Base-by-base conservation (phyloP, 2,113 vertebrate genomes). In the Pterocles orientalis region DNA sequence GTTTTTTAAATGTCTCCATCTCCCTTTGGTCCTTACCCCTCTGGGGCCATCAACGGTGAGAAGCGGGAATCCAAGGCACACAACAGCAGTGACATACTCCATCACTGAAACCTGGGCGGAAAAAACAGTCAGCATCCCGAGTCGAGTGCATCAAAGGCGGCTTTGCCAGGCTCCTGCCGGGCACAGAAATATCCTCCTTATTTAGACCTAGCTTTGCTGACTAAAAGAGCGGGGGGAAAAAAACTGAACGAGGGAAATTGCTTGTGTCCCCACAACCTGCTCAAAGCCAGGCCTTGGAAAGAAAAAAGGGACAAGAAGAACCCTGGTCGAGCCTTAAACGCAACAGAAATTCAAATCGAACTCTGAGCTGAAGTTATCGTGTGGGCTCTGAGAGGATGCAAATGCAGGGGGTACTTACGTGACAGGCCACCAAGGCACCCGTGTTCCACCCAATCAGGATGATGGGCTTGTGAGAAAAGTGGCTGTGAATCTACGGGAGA, bases 361-460 rank as follows among this genome's bases (percentile, higher is more conserved):
- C 66, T 45, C 33, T 3, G 34, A 56, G 12, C 2, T 9, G 68
- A 51, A 64, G 36, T n/a, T 10, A 13, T 18, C 28, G 19, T 12
- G n/a, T 0, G 7, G 41, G 23, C 19, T 58, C 41, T 4, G 11
- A 21, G 21, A 20, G 17, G 51, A 36, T 0, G 26, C 8, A 43
- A 45, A 68, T 26, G 1, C 7, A 18, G 0, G 9, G 3, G 54
- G 51, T 41, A 98, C 99, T 99, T 96, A 99, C 99, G 1, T 99
- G 99, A 97, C 99, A 99, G 84, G 99, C 99, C 56, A 99, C 99
- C 92, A 99, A 97, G 39, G 99, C 99, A 41, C 99, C 99, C 2
- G 99, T 98, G 62, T 99, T 99, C 99, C 99, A 99, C 54, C 99
- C 99, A 9, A 99, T 99, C 82, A 99, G 97, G 94, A 99, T 98